Evolutionary conservation across 2,797 vertebrate species (phyloP).

Genomic region (Amblyraja radiata): DNA sequence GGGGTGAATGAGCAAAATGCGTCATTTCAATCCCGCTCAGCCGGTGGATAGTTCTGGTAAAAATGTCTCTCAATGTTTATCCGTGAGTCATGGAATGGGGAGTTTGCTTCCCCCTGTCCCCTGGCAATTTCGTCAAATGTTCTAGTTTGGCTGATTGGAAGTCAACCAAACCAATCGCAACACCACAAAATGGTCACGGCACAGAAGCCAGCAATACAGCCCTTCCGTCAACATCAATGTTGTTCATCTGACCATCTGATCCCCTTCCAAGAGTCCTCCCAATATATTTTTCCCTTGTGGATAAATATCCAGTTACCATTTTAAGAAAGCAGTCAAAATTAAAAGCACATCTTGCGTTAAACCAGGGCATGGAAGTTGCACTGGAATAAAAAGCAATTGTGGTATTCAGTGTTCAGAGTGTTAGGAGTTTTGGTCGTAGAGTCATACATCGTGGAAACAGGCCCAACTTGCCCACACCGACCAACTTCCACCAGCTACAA

Average conservation of each 20-base stretch:
- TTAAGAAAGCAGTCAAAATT: not conserved
- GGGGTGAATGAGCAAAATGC: not conserved
- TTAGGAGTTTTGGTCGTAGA: no score
- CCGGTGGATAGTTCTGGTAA: not conserved
- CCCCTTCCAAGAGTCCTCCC: no score
- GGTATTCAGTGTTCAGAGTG: not conserved
- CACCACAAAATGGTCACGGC: no score
- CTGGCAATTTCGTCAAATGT: not conserved
- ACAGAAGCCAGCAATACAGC: no score
- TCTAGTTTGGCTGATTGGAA: not conserved
- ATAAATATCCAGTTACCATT: no score
- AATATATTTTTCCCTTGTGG: no score
- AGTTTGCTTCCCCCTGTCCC: not conserved
- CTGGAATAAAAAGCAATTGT: not conserved
- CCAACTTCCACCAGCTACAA: no score
- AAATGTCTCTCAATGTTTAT: not conserved
- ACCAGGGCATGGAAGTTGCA: not conserved
- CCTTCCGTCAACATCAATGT: no score
- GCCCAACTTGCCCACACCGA: no score
- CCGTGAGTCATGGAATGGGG: not conserved
- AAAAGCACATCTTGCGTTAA: not conserved
- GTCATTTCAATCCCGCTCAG: slow-evolving; percentile 8
- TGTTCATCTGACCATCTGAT: no score
- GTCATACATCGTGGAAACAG: no score
- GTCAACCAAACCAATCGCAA: not conserved